Conservation (phyloP, 2,888 invertebrate species). For the Yponomeuta cagnagella region DNA sequence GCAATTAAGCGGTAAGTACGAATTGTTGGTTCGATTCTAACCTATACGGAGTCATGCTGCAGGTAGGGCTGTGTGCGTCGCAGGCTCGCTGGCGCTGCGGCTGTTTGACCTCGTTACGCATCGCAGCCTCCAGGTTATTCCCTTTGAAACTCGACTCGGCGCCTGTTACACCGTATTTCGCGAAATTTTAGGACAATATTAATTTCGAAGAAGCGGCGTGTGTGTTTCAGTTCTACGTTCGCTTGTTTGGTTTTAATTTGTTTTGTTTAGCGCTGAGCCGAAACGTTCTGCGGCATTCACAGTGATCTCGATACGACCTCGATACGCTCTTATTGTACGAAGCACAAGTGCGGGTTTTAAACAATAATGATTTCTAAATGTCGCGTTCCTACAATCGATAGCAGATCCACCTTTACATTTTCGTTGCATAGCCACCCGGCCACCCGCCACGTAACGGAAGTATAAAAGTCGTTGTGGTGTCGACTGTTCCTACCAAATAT, state of each 20-base stretch:
- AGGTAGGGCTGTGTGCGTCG: conserved; percentile 30
- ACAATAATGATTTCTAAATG: no score
- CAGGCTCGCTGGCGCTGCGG: conserved; percentile 29
- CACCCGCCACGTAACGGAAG: no score
- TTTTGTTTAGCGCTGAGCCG: no score
- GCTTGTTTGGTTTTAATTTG: neutral
- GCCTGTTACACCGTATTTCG: conserved; percentile 7
- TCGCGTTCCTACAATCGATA: no score
- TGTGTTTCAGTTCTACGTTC: neutral
- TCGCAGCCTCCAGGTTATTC: conserved; percentile 30
- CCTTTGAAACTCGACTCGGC: conserved; percentile 47
- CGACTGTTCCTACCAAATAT: no score
- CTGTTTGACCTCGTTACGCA: conserved; percentile 56
- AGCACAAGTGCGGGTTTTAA: no score
- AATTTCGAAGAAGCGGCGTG: neutral
- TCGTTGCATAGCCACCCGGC: no score
- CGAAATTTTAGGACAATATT: neutral
- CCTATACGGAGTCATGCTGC: conserved; percentile 43
- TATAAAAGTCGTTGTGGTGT: no score
- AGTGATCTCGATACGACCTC: no score
- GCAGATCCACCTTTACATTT: no score
- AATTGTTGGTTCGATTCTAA: conserved; percentile 18
- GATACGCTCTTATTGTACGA: no score
- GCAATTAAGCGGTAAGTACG: conserved; percentile 19
- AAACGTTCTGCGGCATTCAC: no score